Evolutionary conservation across 2,113 vertebrate species (phyloP).

Genomic region (Mola mola): DNA sequence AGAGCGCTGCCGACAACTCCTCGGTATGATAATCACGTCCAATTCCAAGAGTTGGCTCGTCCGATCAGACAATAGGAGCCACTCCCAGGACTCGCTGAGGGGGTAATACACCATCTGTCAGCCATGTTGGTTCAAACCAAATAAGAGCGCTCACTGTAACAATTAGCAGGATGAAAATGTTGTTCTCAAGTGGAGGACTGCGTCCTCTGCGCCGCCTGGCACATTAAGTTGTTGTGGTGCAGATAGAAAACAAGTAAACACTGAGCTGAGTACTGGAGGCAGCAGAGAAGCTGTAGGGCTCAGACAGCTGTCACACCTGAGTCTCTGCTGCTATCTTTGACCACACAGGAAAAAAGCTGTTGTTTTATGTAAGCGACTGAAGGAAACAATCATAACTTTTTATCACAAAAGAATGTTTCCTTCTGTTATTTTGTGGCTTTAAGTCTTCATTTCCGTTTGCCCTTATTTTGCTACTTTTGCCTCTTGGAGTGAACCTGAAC

Average conservation of each 20-base stretch:
- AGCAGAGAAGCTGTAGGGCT: conserved; percentile 2
- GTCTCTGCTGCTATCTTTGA: conserved; percentile 29
- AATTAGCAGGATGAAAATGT: conserved; percentile 44
- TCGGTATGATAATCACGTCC: conserved; percentile 49
- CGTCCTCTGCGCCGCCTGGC: conserved; percentile 21
- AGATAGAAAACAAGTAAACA: conserved; percentile 13
- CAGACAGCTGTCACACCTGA: conserved; percentile 36
- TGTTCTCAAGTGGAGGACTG: conserved; percentile 27
- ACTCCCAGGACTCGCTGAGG: conserved; percentile 52
- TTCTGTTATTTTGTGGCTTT: not conserved
- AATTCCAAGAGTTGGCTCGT: conserved; percentile 62
- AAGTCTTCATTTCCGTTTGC: not conserved
- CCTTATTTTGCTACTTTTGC: too few species aligned
- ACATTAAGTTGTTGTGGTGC: conserved; percentile 1
- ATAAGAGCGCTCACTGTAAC: conserved; percentile 53
- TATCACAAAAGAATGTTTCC: too few species aligned
- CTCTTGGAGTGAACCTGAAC: not conserved
- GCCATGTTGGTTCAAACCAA: conserved; percentile 55
- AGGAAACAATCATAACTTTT: too few species aligned
- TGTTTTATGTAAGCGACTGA: conserved; percentile 15
- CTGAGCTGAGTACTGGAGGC: conserved; percentile 7
- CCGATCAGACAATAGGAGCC: conserved; percentile 50
- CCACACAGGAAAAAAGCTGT: conserved; percentile 11
- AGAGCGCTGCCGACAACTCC: conserved; percentile 30
- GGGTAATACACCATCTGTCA: conserved; percentile 67